Evolutionary conservation across 2,888 invertebrate species (phyloP).

Genomic region (Conistra vaccinii): DNA sequence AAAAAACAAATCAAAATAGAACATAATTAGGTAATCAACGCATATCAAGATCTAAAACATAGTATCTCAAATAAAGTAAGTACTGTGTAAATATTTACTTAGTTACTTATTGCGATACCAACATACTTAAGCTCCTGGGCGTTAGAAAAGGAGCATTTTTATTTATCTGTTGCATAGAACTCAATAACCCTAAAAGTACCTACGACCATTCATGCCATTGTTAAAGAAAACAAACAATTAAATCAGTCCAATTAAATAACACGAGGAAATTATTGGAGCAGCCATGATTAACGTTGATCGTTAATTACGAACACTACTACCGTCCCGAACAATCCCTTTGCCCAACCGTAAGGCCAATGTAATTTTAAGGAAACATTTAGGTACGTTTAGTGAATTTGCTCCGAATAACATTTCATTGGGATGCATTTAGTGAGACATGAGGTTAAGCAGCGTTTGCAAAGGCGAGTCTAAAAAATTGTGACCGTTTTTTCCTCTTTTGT

Average conservation of each 20-base stretch:
- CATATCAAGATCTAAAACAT: no score
- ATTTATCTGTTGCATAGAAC: background rate
- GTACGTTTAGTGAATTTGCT: conserved; percentile 29
- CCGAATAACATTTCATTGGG: background rate
- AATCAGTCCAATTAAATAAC: conserved; percentile 57
- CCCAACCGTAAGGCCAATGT: conserved; percentile 16
- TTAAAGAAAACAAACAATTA: conserved; percentile 23
- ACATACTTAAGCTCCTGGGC: no score
- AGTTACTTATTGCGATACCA: no score
- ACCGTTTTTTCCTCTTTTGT: background rate
- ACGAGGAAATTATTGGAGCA: conserved; percentile 59
- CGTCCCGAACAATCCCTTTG: conserved; percentile 42
- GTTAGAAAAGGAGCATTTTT: no score
- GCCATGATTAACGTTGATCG: conserved; percentile 52
- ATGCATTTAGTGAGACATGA: background rate
- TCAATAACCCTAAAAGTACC: background rate
- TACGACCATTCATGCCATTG: background rate
- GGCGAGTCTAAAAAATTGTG: background rate
- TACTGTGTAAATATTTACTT: no score
- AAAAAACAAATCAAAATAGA: no score
- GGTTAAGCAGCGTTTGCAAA: background rate
- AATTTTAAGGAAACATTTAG: conserved; percentile 16
- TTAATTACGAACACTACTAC: conserved; percentile 66
- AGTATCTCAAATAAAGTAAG: no score
- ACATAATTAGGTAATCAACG: no score